Evolutionary conservation across 2,113 vertebrate species (phyloP).

Genomic region (Vireo altiloquus): DNA sequence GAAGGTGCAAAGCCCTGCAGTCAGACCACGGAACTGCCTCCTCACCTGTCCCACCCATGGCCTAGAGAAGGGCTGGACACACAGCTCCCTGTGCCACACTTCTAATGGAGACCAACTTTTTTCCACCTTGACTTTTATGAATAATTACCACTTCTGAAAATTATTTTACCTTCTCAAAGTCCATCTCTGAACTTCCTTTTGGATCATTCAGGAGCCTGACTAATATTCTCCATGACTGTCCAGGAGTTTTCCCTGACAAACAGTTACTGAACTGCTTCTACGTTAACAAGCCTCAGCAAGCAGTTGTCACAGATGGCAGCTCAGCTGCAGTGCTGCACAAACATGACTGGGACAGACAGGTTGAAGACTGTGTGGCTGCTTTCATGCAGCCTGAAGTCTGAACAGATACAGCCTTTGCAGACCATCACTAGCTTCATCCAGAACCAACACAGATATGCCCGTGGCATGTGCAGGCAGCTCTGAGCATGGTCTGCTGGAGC

Average conservation of each 20-base stretch:
- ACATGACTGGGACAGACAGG: background rate
- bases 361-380: background rate
- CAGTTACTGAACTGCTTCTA: background rate
- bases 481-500: background rate
- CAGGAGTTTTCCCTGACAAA: background rate
- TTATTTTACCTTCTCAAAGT: background rate
- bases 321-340: background rate
- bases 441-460: background rate
- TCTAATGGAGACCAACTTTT: background rate
- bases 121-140: background rate
- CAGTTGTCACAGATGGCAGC: background rate
- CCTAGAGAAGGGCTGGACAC: background rate
- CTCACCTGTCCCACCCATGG: fast-evolving
- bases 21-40: background rate
- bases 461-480: background rate
- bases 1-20: background rate
- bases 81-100: background rate
- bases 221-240: background rate
- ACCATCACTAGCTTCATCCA: background rate
- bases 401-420: background rate
- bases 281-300: background rate
- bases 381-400: background rate
- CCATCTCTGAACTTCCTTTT: background rate
- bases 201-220: background rate
- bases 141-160: background rate